A percentile compares a stretch with the other conserved stretches of the same genome.
Conservation (phyloP, 2,888 invertebrate genomes). For the Rhagonycha fulva region DNA sequence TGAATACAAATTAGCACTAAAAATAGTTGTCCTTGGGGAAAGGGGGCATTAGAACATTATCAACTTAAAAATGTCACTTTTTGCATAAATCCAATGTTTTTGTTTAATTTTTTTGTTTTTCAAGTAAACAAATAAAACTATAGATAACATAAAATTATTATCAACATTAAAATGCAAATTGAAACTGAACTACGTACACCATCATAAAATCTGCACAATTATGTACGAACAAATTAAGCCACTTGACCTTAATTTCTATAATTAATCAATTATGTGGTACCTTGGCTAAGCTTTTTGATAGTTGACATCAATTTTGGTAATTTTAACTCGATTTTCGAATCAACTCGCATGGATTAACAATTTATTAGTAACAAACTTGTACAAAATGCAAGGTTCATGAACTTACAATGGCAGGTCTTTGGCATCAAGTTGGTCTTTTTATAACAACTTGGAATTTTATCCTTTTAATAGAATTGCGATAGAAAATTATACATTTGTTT, state of each 20-base stretch:
- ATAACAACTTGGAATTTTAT: background rate
- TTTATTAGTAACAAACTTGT: conserved; percentile 1
- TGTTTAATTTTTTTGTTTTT: background rate
- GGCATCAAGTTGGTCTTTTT: conserved; percentile 7
- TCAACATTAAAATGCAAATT: background rate
- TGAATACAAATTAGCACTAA: background rate
- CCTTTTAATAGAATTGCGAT: background rate
- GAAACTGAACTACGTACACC: background rate
- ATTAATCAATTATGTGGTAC: background rate
- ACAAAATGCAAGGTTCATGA: conserved; percentile 19
- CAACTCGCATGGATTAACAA: background rate
- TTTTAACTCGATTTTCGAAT: background rate
- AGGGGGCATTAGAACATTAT: background rate
- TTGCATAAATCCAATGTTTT: background rate
- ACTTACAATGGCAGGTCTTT: conserved; percentile 19
- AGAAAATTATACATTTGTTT: background rate
- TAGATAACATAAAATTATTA: background rate
- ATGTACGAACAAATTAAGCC: background rate
- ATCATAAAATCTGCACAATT: background rate
- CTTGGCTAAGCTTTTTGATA: background rate
- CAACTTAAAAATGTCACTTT: background rate
- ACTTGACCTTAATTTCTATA: conserved; percentile 1
- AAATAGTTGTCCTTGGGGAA: background rate
- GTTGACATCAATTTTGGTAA: background rate
- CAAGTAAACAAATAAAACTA: background rate